Base-by-base conservation (phyloP, 2,113 vertebrate species). In the Tylochromis polylepis region DNA sequence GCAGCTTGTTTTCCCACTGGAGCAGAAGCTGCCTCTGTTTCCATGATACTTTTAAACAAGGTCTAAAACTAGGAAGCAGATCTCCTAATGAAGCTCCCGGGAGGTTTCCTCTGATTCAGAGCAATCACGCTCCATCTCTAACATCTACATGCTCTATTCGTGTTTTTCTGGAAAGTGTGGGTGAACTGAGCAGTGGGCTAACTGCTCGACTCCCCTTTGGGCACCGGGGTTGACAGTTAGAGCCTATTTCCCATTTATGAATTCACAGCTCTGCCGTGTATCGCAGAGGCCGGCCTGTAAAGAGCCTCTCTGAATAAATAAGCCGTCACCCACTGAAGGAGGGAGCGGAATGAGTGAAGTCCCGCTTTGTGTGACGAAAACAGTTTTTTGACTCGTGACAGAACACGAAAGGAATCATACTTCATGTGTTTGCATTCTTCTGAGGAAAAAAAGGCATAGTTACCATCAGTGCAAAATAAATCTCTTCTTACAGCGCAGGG, bases 231-330 rank as follows among this genome's bases (percentile, higher is more conserved):
- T 84, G 78, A 92, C 86, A 85, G 81, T 84, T 80, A 79, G 79
- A 79, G 34, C 55, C 46, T 62, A 65, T 90, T 90, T 87, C 38
- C 60, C 85, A 82, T 89, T 87, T 82, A 91, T 88, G 83, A 89
- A 89, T 92, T 81, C 78, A 67, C 85, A 72, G 65, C 80, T 72
- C 27, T 53, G 78, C 80, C 83, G 7, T 88, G 81, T 60, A 38
- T 51, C 7, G 3, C 46, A 24, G 58, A 70, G 58, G 59, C 43
- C 6, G 65, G 80, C 75, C 72, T 77, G 75, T 41, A 77, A 87
- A 78, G 84, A 85, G 79, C 70, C 65, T 56, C 51, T 82, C 85
- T 79, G 80, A 87, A 89, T 90, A 89, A 87, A 89, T 81, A 43
- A 75, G 84, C 83, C 36, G 87, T 65, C 87, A 43, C 80, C 80